phyloP scores from a whole-genome alignment of 2,113 vertebrate species.

The Megalops atlanticus region DNA sequence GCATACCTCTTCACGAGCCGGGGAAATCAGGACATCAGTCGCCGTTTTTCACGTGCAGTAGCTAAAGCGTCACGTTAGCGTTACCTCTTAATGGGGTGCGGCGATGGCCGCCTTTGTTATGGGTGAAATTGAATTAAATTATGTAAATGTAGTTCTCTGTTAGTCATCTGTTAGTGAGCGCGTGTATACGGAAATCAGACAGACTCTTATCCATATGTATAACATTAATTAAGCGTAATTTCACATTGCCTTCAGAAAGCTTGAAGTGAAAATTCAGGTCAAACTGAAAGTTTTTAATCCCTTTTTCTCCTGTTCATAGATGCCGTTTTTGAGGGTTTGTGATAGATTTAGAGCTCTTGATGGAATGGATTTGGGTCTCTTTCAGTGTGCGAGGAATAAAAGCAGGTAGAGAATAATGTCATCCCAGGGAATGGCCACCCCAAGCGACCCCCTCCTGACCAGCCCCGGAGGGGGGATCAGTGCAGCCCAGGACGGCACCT shows the following conservation, averaged over 20 bases:
- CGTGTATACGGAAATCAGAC: background rate
- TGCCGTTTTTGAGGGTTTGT: background rate
- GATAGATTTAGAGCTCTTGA: background rate
- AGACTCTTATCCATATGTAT: too few relatives aligned
- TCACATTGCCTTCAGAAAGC: too few relatives aligned
- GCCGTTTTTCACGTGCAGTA: conserved; percentile 62
- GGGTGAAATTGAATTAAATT: background rate
- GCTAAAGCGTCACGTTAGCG: conserved; percentile 33
- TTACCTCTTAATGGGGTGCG: conserved; percentile 26
- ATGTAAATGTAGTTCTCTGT: background rate
- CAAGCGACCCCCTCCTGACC: conserved; percentile 77
- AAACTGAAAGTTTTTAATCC: background rate
- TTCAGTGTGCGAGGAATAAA: conserved; percentile 43
- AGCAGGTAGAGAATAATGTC: conserved; percentile 74
- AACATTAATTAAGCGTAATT: too few relatives aligned
- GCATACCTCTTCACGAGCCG: conserved; percentile 56
- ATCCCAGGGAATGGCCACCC: conserved; percentile 73
- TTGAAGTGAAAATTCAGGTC: too few relatives aligned
- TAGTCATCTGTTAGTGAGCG: background rate
- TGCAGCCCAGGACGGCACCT: conserved; percentile 75
- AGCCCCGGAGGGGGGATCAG: conserved; percentile 63
- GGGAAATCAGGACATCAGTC: conserved; percentile 59
- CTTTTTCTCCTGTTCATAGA: background rate
- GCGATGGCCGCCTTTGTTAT: background rate
- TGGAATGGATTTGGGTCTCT: conserved; percentile 16